Percentiles rank a stretch among this genome's conserved stretches.
phyloP scores from a whole-genome alignment of 2,888 invertebrate genomes.

The Phengaris alcon region DNA sequence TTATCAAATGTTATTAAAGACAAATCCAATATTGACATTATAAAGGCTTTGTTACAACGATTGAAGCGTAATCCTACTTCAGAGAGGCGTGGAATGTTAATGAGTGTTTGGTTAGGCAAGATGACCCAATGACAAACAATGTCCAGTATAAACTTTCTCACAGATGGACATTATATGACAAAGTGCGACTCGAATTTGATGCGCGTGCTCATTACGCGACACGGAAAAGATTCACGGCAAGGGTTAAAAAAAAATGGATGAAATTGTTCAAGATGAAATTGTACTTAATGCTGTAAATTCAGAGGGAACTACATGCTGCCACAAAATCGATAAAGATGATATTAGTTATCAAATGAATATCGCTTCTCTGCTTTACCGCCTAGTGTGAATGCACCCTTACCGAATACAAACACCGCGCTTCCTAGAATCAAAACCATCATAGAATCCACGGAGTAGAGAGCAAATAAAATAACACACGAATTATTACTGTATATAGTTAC shows the following conservation, averaged over 20 bases:
- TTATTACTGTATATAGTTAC: slow-evolving; percentile 18
- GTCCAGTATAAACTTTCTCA: slow-evolving; percentile 59
- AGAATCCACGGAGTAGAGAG: slow-evolving; percentile 70
- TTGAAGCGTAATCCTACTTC: slow-evolving; percentile 38
- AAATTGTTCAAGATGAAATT: too few species aligned
- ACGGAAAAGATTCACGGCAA: too few species aligned
- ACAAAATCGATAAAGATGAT: too few species aligned
- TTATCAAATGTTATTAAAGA: background rate
- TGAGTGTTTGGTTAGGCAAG: slow-evolving; percentile 42
- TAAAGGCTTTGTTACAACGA: slow-evolving; percentile 14
- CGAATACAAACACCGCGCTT: slow-evolving; percentile 64
- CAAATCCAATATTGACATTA: background rate
- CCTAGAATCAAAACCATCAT: slow-evolving; percentile 74
- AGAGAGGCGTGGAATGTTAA: slow-evolving; percentile 37
- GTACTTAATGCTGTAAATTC: too few species aligned
- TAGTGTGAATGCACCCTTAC: background rate
- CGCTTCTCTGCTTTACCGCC: background rate
- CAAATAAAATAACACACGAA: slow-evolving; percentile 71
- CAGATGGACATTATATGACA: slow-evolving; percentile 67
- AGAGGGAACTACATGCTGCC: too few species aligned
- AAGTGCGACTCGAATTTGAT: slow-evolving; percentile 65
- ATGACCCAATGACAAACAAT: slow-evolving; percentile 52
- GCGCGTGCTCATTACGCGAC: slow-evolving; percentile 35
- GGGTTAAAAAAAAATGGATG: too few species aligned
- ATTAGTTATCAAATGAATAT: background rate